These are phyloP conservation scores for Hypotaenidia okinawae DNA, from an alignment of 2,797 vertebrate genomes.

Conservation along the genomic window DNA sequence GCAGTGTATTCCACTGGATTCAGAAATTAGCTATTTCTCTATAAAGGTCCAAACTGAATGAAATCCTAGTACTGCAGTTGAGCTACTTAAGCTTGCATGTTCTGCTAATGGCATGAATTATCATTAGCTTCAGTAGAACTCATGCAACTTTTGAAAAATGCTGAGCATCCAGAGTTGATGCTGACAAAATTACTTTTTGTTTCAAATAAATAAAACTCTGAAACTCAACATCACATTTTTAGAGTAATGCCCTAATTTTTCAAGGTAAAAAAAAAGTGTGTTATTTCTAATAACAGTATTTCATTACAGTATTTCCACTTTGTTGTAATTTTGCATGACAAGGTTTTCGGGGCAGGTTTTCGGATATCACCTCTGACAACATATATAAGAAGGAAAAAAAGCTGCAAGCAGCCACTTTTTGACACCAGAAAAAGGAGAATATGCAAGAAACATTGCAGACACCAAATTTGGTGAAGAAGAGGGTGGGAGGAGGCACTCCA, in stretches of 20 bases:
- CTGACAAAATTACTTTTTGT: not conserved
- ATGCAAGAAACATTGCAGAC: too few species aligned
- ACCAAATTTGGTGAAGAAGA: too few species aligned
- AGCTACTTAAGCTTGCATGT: not conserved
- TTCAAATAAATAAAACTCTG: not conserved
- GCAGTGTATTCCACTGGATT: not conserved
- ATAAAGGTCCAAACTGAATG: not conserved
- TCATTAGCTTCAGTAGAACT: not conserved
- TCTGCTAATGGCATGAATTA: not conserved
- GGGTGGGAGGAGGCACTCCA: too few species aligned
- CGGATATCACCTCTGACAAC: too few species aligned
- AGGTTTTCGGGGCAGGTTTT: too few species aligned
- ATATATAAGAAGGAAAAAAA: too few species aligned
- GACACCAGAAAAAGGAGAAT: too few species aligned
- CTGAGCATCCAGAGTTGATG: not conserved
- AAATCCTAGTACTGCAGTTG: not conserved
- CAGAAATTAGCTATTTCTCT: not conserved
- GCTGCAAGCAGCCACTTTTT: too few species aligned
- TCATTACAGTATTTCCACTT: not conserved
- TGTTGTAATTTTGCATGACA: too few species aligned
- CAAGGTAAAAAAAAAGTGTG: not conserved
- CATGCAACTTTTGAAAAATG: not conserved
- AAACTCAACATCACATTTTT: not conserved
- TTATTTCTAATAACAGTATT: not conserved
- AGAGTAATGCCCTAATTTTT: not conserved